phyloP scores from a whole-genome alignment of 2,113 vertebrate species.

The Haliaeetus leucogaster region DNA sequence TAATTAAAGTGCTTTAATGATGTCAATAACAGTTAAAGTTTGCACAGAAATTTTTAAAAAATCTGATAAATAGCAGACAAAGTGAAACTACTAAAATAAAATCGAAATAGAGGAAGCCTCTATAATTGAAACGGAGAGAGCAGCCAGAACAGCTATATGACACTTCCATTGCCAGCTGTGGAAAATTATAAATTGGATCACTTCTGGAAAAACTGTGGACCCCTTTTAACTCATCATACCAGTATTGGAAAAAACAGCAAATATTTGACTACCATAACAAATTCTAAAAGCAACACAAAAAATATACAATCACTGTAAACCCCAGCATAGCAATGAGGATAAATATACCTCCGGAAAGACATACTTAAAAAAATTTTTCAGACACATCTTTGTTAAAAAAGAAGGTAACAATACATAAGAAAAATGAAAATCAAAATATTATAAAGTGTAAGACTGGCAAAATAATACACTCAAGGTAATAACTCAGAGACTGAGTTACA shows the following conservation, averaged over 20 bases:
- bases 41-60: not conserved
- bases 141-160: slow-evolving; percentile 33
- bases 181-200: slow-evolving; percentile 64
- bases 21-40: not conserved
- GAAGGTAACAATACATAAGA: not conserved
- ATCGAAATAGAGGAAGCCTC: not conserved
- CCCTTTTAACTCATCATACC: slow-evolving; percentile 42
- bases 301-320: slow-evolving; percentile 8
- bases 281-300: slow-evolving; percentile 24
- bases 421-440: not conserved
- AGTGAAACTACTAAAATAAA: slow-evolving; percentile 7
- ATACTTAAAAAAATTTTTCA: not conserved
- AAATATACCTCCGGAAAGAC: slow-evolving; percentile 2
- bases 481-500: not conserved
- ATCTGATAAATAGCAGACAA: not conserved
- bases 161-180: slow-evolving; percentile 45
- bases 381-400: not conserved
- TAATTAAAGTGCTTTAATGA: slow-evolving; percentile 1
- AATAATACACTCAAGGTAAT: not conserved
- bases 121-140: not conserved
- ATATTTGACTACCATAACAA: slow-evolving; percentile 56
- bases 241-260: not conserved
- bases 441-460: not conserved
- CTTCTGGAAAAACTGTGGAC: slow-evolving; percentile 42
- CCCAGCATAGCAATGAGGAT: slow-evolving; percentile 13